Evolutionary conservation across 2,888 invertebrate genomes (phyloP).

Genomic region (Drosophila villosipedis): DNA sequence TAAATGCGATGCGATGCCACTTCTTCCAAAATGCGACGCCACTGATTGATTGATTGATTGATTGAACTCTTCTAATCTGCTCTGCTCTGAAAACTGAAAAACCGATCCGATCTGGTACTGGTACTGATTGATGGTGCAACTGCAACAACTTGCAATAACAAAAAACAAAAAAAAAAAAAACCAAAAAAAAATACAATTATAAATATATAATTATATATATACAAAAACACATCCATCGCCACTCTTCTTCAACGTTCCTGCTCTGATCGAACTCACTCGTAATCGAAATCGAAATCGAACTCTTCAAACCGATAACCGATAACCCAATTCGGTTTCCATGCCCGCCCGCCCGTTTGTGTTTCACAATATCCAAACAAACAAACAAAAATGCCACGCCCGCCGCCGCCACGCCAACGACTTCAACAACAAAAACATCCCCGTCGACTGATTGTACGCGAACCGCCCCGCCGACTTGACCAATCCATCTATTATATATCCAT

Average conservation of each 20-base stretch:
- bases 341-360: constrained; percentile 54
- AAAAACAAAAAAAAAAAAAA: constrained; percentile 4
- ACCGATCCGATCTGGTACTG: constrained; percentile 77
- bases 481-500: constrained; percentile 28
- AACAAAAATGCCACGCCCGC: constrained; percentile 54
- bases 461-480: constrained; percentile 73
- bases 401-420: constrained; percentile 73
- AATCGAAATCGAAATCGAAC: constrained; percentile 49
- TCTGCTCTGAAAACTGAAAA: constrained; percentile 75
- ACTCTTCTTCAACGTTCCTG: constrained; percentile 77
- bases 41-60: constrained; percentile 72
- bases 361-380: constrained; percentile 38
- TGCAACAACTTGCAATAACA: constrained; percentile 52
- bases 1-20: constrained; percentile 69
- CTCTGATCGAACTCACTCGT: constrained; percentile 64
- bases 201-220: constrained; percentile 22
- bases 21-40: constrained; percentile 71
- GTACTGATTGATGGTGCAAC: constrained; percentile 79
- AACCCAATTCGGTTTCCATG: constrained; percentile 44
- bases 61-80: constrained; percentile 76
- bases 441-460: constrained; percentile 73
- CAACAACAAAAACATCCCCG: constrained; percentile 71
- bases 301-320: constrained; percentile 37
- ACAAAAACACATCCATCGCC: constrained; percentile 67
- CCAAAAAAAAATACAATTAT: constrained; percentile 12